phyloP scores from a whole-genome alignment of 2,888 invertebrate species.

The Tetragnatha montana region DNA sequence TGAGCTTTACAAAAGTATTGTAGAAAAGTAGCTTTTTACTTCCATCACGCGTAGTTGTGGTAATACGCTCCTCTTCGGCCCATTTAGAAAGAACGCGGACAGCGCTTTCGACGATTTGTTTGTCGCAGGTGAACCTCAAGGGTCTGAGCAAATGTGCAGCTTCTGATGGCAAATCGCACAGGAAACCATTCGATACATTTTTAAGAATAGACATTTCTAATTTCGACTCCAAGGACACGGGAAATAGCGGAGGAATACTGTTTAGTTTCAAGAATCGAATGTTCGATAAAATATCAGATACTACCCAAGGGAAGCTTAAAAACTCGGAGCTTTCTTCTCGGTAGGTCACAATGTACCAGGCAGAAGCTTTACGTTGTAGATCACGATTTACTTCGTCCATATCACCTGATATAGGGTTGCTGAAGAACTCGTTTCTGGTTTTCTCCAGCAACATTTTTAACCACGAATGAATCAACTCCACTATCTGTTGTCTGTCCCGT shows the following conservation, averaged over 20 bases:
- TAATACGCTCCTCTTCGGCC: constrained; percentile 30
- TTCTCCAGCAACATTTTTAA: constrained; percentile 18
- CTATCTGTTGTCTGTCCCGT: constrained; percentile 47
- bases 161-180: neutral
- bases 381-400: neutral
- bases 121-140: constrained; percentile 1
- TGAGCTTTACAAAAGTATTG: constrained; percentile 29
- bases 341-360: constrained; percentile 55
- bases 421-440: constrained; percentile 31
- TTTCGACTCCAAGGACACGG: neutral
- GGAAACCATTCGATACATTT: neutral
- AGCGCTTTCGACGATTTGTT: constrained; percentile 22
- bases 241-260: neutral
- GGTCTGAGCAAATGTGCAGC: neutral
- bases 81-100: constrained; percentile 26
- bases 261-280: neutral
- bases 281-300: constrained; percentile 19
- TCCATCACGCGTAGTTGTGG: neutral
- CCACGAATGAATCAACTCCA: constrained; percentile 27
- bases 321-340: constrained; percentile 27
- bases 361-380: constrained; percentile 35
- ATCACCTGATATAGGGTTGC: neutral
- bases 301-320: constrained; percentile 52
- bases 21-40: constrained; percentile 21
- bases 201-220: constrained; percentile 9